A percentile compares a stretch with the other conserved stretches of the same genome.
Evolutionary conservation across 2,113 vertebrate genomes (phyloP).

Genomic region (Atrichornis clamosus): DNA sequence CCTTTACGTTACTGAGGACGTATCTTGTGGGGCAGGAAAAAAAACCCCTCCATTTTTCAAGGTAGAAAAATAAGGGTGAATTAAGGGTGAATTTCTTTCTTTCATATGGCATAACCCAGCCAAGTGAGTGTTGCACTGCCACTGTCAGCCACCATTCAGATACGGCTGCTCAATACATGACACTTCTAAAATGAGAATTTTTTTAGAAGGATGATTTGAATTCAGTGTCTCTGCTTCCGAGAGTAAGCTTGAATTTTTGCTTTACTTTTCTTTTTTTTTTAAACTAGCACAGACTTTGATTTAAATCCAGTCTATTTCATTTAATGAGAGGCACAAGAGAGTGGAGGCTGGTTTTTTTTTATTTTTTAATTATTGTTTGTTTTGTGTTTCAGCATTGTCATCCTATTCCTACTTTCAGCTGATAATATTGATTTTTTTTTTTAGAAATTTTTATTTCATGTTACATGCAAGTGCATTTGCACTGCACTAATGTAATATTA

Average conservation of each 20-base stretch:
- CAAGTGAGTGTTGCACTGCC: not conserved
- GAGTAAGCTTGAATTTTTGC: not conserved
- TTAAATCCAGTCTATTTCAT: not conserved
- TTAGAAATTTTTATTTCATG: conserved; percentile 1
- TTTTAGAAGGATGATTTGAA: conserved; percentile 1
- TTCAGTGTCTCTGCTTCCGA: not conserved
- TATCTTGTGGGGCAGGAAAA: not conserved
- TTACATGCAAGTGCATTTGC: conserved; percentile 38
- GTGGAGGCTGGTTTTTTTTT: not conserved
- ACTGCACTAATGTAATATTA: not conserved
- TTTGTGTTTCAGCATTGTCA: conserved; percentile 29
- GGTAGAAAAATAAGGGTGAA: not conserved
- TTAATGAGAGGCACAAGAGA: not conserved
- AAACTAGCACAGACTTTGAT: not conserved
- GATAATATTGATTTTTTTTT: conserved; percentile 20
- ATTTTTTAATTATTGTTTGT: conserved; percentile 13
- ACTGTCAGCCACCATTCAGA: not conserved
- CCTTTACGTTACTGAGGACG: not conserved
- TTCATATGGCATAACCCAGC: not conserved
- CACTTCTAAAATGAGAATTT: not conserved
- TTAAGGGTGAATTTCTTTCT: not conserved
- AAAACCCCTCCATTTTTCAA: not conserved
- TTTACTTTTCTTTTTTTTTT: not conserved
- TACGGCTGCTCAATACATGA: not conserved
- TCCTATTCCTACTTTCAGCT: conserved; percentile 55